Conservation (phyloP, 2,113 vertebrate genomes). For the Cacatua alba region DNA sequence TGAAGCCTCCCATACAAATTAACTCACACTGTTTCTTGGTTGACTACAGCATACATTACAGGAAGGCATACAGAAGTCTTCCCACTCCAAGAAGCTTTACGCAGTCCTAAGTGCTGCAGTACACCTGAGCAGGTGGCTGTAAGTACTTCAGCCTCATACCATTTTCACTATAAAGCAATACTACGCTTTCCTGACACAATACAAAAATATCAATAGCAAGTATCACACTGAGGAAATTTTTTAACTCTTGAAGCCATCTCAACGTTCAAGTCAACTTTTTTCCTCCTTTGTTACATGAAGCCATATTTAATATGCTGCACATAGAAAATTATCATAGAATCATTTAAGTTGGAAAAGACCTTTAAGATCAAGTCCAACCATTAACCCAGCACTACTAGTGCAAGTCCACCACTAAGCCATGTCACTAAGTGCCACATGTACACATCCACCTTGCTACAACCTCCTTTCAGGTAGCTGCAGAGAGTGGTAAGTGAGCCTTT, state of each 20-base stretch:
- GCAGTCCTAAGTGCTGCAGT: neutral
- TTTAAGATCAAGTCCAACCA: neutral
- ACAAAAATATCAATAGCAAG: neutral
- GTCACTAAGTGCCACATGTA: neutral
- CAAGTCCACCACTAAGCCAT: neutral
- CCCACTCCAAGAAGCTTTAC: neutral
- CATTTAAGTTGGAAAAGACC: neutral
- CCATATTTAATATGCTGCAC: neutral
- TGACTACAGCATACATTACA: neutral
- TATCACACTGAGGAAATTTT: neutral
- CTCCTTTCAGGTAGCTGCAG: neutral
- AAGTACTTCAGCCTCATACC: neutral
- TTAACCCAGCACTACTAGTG: neutral
- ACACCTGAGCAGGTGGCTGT: neutral
- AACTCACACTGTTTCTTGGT: neutral
- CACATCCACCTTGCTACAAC: rapidly evolving
- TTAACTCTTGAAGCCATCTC: neutral
- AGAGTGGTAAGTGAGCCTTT: rapidly evolving
- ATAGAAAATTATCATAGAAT: neutral
- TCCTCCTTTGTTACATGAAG: neutral
- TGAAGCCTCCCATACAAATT: neutral
- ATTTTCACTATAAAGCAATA: neutral
- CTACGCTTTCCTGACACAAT: neutral
- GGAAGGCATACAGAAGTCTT: neutral
- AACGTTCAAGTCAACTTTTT: neutral